Conservation (phyloP, 1,140 invertebrate genomes). For the Chionoecetes opilio region DNA sequence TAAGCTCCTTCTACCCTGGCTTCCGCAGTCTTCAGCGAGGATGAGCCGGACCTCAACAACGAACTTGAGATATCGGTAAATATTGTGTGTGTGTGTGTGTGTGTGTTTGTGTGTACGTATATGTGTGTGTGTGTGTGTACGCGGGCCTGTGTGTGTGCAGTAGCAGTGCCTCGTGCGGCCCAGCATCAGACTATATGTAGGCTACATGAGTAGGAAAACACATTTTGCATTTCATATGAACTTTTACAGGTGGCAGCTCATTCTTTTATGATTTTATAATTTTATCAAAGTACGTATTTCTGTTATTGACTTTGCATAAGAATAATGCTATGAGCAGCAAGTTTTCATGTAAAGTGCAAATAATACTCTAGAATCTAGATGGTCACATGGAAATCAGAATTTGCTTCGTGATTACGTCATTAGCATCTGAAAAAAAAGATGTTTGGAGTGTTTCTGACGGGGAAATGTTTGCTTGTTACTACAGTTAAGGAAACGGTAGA, state of each 20-base stretch:
- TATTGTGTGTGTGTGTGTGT: conserved; percentile 29
- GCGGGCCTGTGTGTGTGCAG: too few species aligned
- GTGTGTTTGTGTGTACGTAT: neutral
- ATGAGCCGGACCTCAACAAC: conserved; percentile 92
- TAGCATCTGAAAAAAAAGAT: neutral
- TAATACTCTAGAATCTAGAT: too few species aligned
- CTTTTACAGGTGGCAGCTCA: neutral
- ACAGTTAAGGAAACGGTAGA: neutral
- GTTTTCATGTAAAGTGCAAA: neutral
- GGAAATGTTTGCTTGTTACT: neutral
- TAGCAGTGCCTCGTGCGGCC: neutral
- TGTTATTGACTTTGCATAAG: too few species aligned
- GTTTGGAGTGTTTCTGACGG: neutral
- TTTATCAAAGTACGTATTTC: neutral
- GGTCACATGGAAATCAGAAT: neutral
- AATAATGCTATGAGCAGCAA: neutral
- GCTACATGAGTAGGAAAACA: neutral
- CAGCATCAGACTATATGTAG: neutral
- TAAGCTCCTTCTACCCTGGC: conserved; percentile 75
- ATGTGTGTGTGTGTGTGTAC: neutral
- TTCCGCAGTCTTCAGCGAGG: conserved; percentile 91
- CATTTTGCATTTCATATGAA: neutral
- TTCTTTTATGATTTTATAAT: neutral
- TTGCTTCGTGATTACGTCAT: neutral
- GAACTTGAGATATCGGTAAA: conserved; percentile 93